A percentile compares a stretch with the other conserved stretches of the same genome.
Conservation (phyloP, 2,888 invertebrate species). For the Arrhopalites spinosus region DNA sequence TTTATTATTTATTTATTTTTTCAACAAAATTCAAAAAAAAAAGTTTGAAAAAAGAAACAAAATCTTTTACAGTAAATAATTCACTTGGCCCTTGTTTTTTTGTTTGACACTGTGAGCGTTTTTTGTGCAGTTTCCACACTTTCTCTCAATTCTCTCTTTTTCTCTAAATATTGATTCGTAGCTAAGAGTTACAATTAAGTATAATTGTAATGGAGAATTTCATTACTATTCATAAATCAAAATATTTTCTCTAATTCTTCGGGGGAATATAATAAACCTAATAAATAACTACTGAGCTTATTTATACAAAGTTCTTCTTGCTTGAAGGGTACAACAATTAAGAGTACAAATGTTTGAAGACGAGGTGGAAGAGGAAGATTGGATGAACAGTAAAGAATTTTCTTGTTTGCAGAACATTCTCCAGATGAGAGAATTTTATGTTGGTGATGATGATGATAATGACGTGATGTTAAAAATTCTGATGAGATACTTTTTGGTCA, state of each 20-base stretch:
- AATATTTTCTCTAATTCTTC: neutral
- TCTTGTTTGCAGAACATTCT: neutral
- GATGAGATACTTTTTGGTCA: neutral
- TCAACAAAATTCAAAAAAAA: neutral
- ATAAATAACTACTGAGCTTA: too few species aligned
- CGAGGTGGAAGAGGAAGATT: neutral
- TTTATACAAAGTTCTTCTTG: neutral
- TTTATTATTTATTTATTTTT: neutral
- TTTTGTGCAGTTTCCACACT: too few species aligned
- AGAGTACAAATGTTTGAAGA: neutral
- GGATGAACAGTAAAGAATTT: neutral
- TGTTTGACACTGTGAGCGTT: too few species aligned
- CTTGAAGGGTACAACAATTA: neutral
- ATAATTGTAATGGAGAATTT: neutral
- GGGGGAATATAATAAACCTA: neutral
- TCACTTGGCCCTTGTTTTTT: too few species aligned
- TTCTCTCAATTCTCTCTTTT: too few species aligned
- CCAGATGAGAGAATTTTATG: neutral
- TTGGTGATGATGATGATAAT: too few species aligned
- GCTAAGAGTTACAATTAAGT: conserved; percentile 4
- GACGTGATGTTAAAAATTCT: too few species aligned
- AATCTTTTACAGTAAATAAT: too few species aligned
- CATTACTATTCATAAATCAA: neutral
- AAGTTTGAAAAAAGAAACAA: too few species aligned
- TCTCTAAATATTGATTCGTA: neutral